Evolutionary conservation across 2,888 invertebrate genomes (phyloP).

Genomic region (Hypercompe scribonia): DNA sequence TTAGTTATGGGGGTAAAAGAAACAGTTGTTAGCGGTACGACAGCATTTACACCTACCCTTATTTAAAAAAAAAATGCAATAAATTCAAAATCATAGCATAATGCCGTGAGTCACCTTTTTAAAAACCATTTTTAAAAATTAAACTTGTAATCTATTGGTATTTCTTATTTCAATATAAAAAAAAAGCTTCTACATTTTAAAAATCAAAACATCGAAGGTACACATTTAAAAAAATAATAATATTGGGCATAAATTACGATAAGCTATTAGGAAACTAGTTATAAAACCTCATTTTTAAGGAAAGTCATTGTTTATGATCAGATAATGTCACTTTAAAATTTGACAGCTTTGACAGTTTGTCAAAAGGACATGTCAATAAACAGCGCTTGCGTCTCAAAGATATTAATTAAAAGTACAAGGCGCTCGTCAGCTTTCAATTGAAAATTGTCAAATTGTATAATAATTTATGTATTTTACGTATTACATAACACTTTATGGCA

Average conservation of each 20-base stretch:
- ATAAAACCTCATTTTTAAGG: background rate
- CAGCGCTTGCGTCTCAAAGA: background rate
- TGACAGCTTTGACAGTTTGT: background rate
- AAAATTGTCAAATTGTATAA: background rate
- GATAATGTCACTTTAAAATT: background rate
- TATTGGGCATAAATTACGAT: conserved; percentile 1
- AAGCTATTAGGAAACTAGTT: background rate
- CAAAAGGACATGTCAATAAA: background rate
- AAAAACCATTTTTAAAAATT: conserved; percentile 4
- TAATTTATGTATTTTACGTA: too few relatives aligned
- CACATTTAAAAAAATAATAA: background rate
- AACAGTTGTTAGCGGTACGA: background rate
- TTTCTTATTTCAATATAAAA: background rate
- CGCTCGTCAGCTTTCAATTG: background rate
- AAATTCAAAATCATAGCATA: background rate
- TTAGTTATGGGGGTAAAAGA: background rate
- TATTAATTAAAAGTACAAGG: background rate
- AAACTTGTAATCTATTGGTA: conserved; percentile 11
- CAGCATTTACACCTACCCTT: background rate
- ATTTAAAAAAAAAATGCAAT: conserved; percentile 11
- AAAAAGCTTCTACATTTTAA: conserved; percentile 5
- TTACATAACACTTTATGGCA: background rate
- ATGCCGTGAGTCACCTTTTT: background rate
- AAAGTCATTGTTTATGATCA: background rate
- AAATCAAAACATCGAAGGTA: conserved; percentile 15